Evolutionary conservation across 2,888 invertebrate species (phyloP).

Genomic region (Lottia gigantea): DNA sequence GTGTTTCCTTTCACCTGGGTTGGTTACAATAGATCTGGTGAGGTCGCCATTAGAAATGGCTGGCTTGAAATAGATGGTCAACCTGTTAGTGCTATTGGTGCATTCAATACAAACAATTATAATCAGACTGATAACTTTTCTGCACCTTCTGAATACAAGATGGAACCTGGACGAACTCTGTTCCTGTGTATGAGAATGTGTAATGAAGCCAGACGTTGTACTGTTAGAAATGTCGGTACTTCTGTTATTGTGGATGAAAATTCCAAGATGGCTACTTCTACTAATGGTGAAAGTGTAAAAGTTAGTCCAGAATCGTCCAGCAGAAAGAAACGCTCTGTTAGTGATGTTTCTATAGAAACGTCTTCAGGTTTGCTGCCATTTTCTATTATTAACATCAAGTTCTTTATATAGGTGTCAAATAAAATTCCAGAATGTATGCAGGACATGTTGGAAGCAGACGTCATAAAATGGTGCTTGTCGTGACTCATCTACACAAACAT

Average conservation of each 20-base stretch:
- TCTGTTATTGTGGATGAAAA: constrained; percentile 29
- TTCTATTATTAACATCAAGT: too few relatives aligned
- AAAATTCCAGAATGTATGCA: too few relatives aligned
- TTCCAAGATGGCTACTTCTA: constrained; percentile 31
- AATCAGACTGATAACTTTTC: too few relatives aligned
- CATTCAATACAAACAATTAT: too few relatives aligned
- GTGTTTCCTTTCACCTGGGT: constrained; percentile 29
- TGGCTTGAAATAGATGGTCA: constrained; percentile 12
- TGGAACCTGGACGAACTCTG: constrained; percentile 44
- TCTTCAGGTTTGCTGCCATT: constrained; percentile 29
- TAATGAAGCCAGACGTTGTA: constrained; percentile 41
- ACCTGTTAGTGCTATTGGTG: constrained; percentile 8
- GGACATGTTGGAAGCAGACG: too few relatives aligned
- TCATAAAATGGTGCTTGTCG: too few relatives aligned
- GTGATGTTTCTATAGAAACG: constrained; percentile 24
- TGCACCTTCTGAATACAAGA: constrained; percentile 28
- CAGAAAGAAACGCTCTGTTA: constrained; percentile 20
- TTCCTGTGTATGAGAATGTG: constrained; percentile 39
- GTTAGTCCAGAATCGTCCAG: constrained; percentile 13
- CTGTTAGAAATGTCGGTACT: constrained; percentile 35
- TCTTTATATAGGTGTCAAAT: too few relatives aligned
- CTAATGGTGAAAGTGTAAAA: constrained; percentile 30
- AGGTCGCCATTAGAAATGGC: constrained; percentile 23
- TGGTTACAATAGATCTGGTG: constrained; percentile 22
- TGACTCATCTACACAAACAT: too few relatives aligned